A percentile compares a stretch with the other conserved stretches of the same genome.
phyloP scores from a whole-genome alignment of 30 jellyfish, hydroid and myxozoan species.

The Nemopilema nomurai region DNA sequence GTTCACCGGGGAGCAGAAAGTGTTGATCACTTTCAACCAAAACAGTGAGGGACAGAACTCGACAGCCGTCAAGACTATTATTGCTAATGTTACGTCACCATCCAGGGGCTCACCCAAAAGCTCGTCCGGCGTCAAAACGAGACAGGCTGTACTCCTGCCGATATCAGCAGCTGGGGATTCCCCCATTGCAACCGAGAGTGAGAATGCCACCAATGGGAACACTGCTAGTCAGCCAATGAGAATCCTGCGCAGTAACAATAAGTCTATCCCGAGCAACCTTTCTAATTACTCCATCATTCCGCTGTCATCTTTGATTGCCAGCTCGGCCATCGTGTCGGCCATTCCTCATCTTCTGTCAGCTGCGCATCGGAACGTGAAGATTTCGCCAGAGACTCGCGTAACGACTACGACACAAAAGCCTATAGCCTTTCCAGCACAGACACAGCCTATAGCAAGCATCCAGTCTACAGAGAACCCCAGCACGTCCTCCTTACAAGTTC shows the following conservation, averaged over 20 bases:
- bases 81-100: constrained; percentile 57
- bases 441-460: neutral
- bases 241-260: constrained; percentile 54
- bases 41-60: constrained; percentile 23
- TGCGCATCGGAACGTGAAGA: constrained; percentile 15
- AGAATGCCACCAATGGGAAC: neutral
- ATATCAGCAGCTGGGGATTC: constrained; percentile 22
- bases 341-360: constrained; percentile 33
- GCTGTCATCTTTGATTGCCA: constrained; percentile 34
- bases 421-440: neutral
- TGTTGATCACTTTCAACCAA: constrained; percentile 52
- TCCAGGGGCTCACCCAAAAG: constrained; percentile 49
- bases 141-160: constrained; percentile 66
- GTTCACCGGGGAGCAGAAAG: constrained; percentile 71
- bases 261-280: constrained; percentile 10
- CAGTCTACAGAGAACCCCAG: neutral
- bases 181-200: neutral
- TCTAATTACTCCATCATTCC: constrained; percentile 62
- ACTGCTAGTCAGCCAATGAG: constrained; percentile 21
- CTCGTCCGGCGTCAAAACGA: constrained; percentile 52
- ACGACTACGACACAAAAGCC: constrained; percentile 31
- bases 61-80: constrained; percentile 45
- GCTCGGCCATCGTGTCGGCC: constrained; percentile 57
- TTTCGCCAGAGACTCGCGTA: neutral
- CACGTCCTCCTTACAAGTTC: neutral